Base-by-base conservation (phyloP, 2,888 invertebrate species). In the Cerastis rubricosa region DNA sequence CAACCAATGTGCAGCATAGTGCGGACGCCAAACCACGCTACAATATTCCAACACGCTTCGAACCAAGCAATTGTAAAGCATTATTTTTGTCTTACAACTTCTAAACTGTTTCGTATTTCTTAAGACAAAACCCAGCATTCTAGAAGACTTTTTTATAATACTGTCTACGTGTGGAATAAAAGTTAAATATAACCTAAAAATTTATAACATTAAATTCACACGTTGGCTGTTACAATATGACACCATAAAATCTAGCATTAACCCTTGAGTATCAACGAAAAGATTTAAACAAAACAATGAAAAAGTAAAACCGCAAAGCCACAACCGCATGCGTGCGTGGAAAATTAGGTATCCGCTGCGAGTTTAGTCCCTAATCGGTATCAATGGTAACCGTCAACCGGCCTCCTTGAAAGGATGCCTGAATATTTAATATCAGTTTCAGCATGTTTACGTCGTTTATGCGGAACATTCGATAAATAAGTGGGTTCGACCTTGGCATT, bases 401-500 rank as follows among this genome's bases (percentile, higher is more conserved):
- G 47, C 76, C 51, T 74, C 25, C n/a, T 70, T 75, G 66, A 76
- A 84, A 81, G 70, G 78, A 43, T 75, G 70, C 76, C 40, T 89
- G 79, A 87, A 89, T 89, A 79, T 89, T 89, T 87, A 83, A 89
- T 88, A 85, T 70, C 83, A 80, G 80, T 87, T 89, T 87, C 82
- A 85, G 79, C 65, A 79, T 85, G 83, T 87, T 88, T 88, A 80
- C 81, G 78, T 84, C 81, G 80, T 79, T 85, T 87, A 81, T 87
- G 89, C 88, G 87, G 89, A 90, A 90, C 86, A 81, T 88, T 88
- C 63, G 76, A 79, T 82, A 88, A 85, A 87, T 78, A 85, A 81
- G 71, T 74, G 59, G 74, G 78, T 86, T 89, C 88, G 80, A 77
- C 81, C 88, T 90, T 92, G 89, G 86, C 90, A 89, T 89, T 92